A percentile compares a stretch with the other conserved stretches of the same genome.
Conservation (phyloP, 1,140 invertebrate species). For the Neodiprion virginianus region DNA sequence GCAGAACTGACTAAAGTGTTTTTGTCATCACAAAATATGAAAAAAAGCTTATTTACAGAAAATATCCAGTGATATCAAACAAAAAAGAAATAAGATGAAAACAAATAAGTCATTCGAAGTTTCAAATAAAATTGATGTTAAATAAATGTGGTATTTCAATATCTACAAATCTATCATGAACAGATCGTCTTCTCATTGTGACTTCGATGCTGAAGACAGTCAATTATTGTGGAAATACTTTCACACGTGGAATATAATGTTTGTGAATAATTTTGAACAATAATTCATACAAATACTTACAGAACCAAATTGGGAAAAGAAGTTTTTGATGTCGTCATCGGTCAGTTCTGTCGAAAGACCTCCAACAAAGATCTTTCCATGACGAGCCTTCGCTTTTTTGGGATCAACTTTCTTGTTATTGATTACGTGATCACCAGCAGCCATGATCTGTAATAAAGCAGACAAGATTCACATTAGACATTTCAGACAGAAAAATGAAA, state of each 20-base stretch:
- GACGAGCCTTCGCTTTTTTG: conserved; percentile 91
- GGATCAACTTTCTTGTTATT: conserved; percentile 95
- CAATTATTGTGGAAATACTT: too few relatives aligned
- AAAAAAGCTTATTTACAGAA: too few relatives aligned
- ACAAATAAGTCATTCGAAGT: not conserved
- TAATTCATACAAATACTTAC: conserved; percentile 64
- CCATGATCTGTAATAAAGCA: conserved; percentile 67
- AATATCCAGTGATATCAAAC: not conserved
- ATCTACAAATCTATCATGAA: not conserved
- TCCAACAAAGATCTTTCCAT: conserved; percentile 95
- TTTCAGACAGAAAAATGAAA: conserved; percentile 15
- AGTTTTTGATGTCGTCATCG: conserved; percentile 92
- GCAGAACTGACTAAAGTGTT: conserved; percentile 14
- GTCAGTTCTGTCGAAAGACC: conserved; percentile 87
- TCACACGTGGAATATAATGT: too few relatives aligned
- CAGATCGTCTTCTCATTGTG: too few relatives aligned
- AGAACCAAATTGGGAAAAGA: conserved; percentile 89
- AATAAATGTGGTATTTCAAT: conserved; percentile 7
- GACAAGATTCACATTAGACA: conserved; percentile 14
- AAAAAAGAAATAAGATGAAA: not conserved
- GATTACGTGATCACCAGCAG: conserved; percentile 85
- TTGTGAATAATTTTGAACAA: too few relatives aligned
- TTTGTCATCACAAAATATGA: conserved; percentile 3
- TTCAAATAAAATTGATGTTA: conserved; percentile 14
- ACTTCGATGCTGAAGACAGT: too few relatives aligned